These are phyloP conservation scores for Aleiodes testaceus DNA, from an alignment of 2,888 invertebrate species.

Conservation along the genomic window DNA sequence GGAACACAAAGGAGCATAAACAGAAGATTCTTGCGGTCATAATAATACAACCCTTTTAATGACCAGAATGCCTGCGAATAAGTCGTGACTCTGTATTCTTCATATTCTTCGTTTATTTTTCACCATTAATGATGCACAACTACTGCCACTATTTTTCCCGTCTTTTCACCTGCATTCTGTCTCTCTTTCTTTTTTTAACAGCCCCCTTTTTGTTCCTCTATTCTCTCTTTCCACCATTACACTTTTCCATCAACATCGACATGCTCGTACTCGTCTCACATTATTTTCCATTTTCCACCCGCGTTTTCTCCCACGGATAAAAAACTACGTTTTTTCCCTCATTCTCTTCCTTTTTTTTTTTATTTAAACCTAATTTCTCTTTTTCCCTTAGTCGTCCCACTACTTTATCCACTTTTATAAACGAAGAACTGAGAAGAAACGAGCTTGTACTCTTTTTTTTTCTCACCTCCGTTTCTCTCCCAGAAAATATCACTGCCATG, in stretches of 20 bases:
- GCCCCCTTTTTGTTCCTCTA: constrained; percentile 43
- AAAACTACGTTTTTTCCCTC: constrained; percentile 13
- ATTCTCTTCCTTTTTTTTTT: constrained; percentile 24
- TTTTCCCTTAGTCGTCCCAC: background rate
- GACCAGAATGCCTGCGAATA: constrained; percentile 58
- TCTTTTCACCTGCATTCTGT: constrained; percentile 24
- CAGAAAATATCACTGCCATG: background rate
- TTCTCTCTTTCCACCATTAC: constrained; percentile 47
- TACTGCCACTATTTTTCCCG: constrained; percentile 21
- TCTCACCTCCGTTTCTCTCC: background rate
- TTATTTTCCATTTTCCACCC: constrained; percentile 57
- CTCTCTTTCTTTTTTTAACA: constrained; percentile 38
- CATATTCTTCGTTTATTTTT: constrained; percentile 34
- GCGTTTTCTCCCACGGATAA: constrained; percentile 39
- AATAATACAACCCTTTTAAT: constrained; percentile 64
- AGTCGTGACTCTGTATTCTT: constrained; percentile 62
- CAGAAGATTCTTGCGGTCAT: constrained; percentile 53
- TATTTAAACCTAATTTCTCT: constrained; percentile 10
- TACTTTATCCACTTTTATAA: constrained; percentile 3
- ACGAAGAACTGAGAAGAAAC: background rate
- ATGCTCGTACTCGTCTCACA: constrained; percentile 51
- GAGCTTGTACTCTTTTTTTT: background rate
- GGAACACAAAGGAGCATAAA: constrained; percentile 18
- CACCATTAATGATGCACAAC: constrained; percentile 5
- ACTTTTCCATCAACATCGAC: constrained; percentile 50